Conservation (phyloP, 2,113 vertebrate species). For the Calidris pugnax region DNA sequence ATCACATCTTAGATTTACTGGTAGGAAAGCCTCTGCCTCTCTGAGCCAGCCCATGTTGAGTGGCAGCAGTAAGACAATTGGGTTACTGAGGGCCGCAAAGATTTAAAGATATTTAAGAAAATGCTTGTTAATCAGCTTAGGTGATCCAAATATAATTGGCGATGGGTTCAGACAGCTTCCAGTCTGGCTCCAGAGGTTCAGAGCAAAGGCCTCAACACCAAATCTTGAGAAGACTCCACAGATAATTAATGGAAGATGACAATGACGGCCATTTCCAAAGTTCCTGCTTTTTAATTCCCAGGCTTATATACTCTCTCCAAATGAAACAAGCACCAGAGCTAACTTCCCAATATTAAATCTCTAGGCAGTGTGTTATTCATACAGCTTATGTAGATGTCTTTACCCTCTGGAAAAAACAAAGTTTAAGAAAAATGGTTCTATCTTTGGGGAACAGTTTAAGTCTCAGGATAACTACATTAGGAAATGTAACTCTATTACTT, state of each 20-base stretch:
- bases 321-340: slow-evolving; percentile 22
- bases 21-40: background rate
- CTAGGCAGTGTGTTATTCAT: slow-evolving; percentile 44
- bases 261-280: background rate
- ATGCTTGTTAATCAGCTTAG: background rate
- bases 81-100: background rate
- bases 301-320: background rate
- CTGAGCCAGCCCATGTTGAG: background rate
- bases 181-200: background rate
- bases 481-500: slow-evolving; percentile 66
- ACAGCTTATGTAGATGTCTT: slow-evolving; percentile 56
- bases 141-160: background rate
- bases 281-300: background rate
- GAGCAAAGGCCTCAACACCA: background rate
- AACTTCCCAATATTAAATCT: slow-evolving; percentile 55
- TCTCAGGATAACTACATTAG: slow-evolving; percentile 54
- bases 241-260: background rate
- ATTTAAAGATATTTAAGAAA: background rate
- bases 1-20: background rate
- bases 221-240: background rate
- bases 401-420: slow-evolving; percentile 64
- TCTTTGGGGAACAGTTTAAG: slow-evolving; percentile 59
- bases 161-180: background rate
- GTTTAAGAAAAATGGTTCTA: slow-evolving; percentile 59
- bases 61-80: background rate